Conservation (phyloP, 2,797 vertebrate genomes). For the Austrolebias charrua region DNA sequence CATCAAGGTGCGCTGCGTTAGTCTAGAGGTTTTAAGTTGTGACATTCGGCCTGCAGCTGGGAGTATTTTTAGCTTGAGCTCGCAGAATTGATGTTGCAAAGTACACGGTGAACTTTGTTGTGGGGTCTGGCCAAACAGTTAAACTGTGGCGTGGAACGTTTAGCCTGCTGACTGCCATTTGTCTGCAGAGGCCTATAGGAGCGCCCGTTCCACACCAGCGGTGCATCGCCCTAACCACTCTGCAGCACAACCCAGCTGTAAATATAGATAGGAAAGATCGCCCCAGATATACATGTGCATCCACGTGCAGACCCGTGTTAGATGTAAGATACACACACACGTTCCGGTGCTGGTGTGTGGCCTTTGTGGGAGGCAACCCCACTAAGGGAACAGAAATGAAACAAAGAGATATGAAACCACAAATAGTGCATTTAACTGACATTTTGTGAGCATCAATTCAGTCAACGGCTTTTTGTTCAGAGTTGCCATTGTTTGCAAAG, state of each 20-base stretch:
- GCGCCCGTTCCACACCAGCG: conserved; percentile 28
- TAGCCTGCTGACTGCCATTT: conserved; percentile 42
- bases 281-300: conserved; percentile 58
- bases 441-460: conserved; percentile 27
- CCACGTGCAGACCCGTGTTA: conserved; percentile 29
- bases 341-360: conserved; percentile 63
- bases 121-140: conserved; percentile 67
- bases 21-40: no score
- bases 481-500: conserved; percentile 23
- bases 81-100: not conserved
- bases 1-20: no score
- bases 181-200: conserved; percentile 50
- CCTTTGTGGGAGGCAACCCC: conserved; percentile 64
- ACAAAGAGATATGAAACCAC: conserved; percentile 71
- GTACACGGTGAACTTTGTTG: conserved; percentile 10
- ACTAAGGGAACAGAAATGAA: conserved; percentile 53
- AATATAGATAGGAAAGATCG: conserved; percentile 76
- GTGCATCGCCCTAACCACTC: conserved; percentile 72
- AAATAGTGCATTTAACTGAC: conserved; percentile 65
- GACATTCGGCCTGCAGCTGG: not conserved
- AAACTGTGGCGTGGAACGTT: conserved; percentile 71
- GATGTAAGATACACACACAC: conserved; percentile 39
- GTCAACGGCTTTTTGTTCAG: conserved; percentile 35
- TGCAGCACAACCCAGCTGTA: conserved; percentile 67
- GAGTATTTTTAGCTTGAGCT: not conserved